Percentiles rank a stretch among this genome's conserved stretches.
Conservation (phyloP, 2,888 invertebrate genomes). For the Tribolium freemani region DNA sequence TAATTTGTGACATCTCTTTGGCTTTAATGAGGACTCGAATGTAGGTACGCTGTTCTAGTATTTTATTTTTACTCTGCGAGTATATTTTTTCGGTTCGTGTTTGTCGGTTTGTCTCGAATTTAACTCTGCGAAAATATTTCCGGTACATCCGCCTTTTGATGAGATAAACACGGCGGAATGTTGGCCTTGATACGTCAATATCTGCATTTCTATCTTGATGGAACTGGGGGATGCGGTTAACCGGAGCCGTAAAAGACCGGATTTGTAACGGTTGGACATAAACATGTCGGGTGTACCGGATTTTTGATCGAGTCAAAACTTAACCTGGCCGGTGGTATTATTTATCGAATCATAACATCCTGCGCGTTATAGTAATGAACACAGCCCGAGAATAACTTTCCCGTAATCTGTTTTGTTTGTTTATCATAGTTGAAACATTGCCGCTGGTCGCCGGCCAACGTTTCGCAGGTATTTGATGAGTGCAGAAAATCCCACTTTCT, state of each 20-base stretch:
- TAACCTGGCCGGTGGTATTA: too few species aligned
- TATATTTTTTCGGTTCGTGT: background rate
- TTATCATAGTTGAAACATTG: slow-evolving; percentile 23
- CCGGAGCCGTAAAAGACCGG: background rate
- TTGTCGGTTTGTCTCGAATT: background rate
- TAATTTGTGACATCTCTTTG: too few species aligned
- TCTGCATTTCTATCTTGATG: background rate
- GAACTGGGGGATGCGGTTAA: background rate
- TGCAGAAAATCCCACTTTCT: slow-evolving; percentile 17
- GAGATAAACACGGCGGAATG: slow-evolving; percentile 10
- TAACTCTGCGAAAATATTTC: slow-evolving; percentile 23
- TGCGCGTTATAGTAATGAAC: slow-evolving; percentile 1
- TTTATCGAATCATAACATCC: slow-evolving; percentile 24
- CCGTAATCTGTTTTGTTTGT: slow-evolving; percentile 9
- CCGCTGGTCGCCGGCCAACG: background rate
- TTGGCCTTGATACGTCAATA: slow-evolving; percentile 22
- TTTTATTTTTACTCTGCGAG: too few species aligned
- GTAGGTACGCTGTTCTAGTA: too few species aligned
- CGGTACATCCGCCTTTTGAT: slow-evolving; percentile 13
- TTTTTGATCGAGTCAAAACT: too few species aligned
- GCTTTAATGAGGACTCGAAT: too few species aligned
- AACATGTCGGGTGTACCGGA: background rate
- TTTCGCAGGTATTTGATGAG: slow-evolving; percentile 5
- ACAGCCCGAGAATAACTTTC: slow-evolving; percentile 22
- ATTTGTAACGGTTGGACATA: background rate